These are phyloP conservation scores for Eupithecia abbreviata DNA, from an alignment of 2,888 invertebrate genomes.

Conservation along the genomic window DNA sequence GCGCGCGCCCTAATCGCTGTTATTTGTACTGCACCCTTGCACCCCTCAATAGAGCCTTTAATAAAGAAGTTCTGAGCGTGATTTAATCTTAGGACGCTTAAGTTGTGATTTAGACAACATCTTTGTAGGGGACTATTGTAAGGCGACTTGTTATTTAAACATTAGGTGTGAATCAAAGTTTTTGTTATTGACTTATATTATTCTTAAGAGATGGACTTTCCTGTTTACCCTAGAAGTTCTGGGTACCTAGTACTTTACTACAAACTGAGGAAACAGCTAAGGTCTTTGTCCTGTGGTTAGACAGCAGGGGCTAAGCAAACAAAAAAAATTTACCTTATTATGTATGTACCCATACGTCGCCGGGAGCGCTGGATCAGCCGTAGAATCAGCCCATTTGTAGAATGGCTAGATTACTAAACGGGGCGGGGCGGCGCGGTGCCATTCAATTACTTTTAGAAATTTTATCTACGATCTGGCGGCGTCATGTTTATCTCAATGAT, in stretches of 20 bases:
- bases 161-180: neutral
- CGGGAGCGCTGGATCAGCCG: no score
- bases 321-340: neutral
- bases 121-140: neutral
- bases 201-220: neutral
- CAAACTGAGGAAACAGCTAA: neutral
- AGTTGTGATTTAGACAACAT: constrained; percentile 25
- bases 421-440: no score
- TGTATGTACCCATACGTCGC: no score
- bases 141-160: neutral
- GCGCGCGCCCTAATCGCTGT: constrained; percentile 61
- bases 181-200: neutral
- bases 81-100: constrained; percentile 31
- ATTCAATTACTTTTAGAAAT: no score
- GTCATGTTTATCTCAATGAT: neutral
- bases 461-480: no score
- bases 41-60: constrained; percentile 32
- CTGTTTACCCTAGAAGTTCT: neutral
- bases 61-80: constrained; percentile 28
- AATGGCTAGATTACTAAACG: no score
- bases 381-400: no score
- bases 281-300: neutral
- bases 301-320: neutral
- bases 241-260: neutral
- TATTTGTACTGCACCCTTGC: constrained; percentile 62